Conservation (phyloP, 1,140 invertebrate genomes). For the Drosophila sulfurigaster region DNA sequence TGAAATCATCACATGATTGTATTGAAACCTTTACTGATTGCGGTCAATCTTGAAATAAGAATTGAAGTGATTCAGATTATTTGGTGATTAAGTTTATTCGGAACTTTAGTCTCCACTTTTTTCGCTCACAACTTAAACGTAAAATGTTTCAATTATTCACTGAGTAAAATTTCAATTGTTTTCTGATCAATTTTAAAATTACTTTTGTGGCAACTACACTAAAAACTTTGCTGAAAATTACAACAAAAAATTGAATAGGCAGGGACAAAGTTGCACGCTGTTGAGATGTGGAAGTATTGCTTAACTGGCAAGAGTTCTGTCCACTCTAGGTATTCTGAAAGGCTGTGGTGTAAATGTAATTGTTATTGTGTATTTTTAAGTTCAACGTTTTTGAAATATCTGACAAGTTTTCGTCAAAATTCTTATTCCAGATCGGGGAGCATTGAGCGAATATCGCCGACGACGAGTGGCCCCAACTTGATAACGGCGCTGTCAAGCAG, state of each 20-base stretch:
- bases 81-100: too few species aligned
- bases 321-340: not conserved
- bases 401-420: slow-evolving; percentile 30
- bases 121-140: too few species aligned
- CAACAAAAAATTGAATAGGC: too few species aligned
- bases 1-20: too few species aligned
- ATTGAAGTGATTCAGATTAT: too few species aligned
- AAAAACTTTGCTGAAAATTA: too few species aligned
- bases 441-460: slow-evolving; percentile 75
- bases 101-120: too few species aligned
- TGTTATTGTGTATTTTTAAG: not conserved
- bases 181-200: not conserved
- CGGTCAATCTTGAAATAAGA: too few species aligned
- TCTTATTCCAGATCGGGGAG: slow-evolving; percentile 72
- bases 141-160: too few species aligned
- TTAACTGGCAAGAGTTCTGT: not conserved
- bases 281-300: not conserved
- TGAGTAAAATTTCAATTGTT: not conserved
- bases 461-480: slow-evolving; percentile 66
- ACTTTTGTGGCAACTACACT: not conserved
- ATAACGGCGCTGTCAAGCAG: slow-evolving; percentile 62
- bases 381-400: slow-evolving; percentile 1
- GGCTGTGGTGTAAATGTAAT: too few species aligned
- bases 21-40: too few species aligned
- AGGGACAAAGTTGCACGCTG: not conserved